These are phyloP conservation scores for Nerophis lumbriciformis DNA, from an alignment of 2,113 vertebrate genomes.

Conservation along the genomic window DNA sequence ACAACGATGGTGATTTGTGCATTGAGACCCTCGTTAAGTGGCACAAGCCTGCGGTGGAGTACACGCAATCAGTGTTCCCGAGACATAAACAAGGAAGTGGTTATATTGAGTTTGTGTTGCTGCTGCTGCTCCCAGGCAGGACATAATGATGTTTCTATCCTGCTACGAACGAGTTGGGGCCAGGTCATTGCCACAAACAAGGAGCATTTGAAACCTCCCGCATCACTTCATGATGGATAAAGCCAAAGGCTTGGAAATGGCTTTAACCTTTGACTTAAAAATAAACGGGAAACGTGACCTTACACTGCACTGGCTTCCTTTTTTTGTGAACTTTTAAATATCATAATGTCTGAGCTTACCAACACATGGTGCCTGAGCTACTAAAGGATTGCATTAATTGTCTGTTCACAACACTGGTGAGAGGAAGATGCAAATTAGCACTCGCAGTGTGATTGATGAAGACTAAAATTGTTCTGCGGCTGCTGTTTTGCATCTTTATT, in stretches of 20 bases:
- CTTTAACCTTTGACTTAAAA: slow-evolving; percentile 11
- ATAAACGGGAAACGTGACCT: slow-evolving; percentile 12
- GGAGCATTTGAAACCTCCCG: slow-evolving; percentile 13
- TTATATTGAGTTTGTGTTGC: slow-evolving; percentile 2
- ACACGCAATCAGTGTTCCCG: slow-evolving; percentile 4
- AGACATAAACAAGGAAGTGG: slow-evolving; percentile 16
- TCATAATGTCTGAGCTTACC: not conserved
- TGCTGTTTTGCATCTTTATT: too few relatives aligned
- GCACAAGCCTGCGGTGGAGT: not conserved
- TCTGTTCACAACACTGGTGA: too few relatives aligned
- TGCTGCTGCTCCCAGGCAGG: slow-evolving; percentile 20
- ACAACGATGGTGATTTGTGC: not conserved
- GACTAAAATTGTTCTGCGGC: too few relatives aligned
- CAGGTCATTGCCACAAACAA: slow-evolving; percentile 10
- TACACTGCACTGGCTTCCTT: not conserved
- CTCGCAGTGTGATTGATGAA: too few relatives aligned
- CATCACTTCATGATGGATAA: slow-evolving; percentile 1
- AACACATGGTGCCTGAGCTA: not conserved
- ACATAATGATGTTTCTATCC: slow-evolving; percentile 43
- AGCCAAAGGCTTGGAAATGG: not conserved
- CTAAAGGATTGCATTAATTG: too few relatives aligned
- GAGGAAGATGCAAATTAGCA: too few relatives aligned
- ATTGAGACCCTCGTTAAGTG: not conserved
- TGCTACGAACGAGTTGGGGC: slow-evolving; percentile 17
- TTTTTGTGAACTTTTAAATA: slow-evolving; percentile 15